Conservation (phyloP, 1,140 invertebrate genomes). For the Anthonomus grandis region DNA sequence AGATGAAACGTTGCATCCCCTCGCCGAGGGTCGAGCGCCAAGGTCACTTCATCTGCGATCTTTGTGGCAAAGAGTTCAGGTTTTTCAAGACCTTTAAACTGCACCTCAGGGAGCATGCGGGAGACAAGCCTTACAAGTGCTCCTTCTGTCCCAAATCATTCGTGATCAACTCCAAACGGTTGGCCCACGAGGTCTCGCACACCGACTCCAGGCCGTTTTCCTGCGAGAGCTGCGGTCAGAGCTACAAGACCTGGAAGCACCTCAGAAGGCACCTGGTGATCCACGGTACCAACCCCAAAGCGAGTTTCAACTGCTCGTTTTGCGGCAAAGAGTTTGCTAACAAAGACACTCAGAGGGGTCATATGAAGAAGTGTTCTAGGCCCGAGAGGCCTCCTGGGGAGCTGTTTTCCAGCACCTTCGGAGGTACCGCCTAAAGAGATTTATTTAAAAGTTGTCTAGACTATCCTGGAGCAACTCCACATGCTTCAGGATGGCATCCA, state of each 20-base stretch:
- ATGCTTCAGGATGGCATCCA: no score
- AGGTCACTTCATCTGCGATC: constrained; percentile 58
- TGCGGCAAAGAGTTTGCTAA: constrained; percentile 52
- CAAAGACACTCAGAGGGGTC: constrained; percentile 47
- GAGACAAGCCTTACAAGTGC: constrained; percentile 51
- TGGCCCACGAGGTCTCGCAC: constrained; percentile 60
- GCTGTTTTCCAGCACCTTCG: no score
- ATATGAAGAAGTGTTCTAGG: constrained; percentile 44
- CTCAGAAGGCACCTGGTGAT: constrained; percentile 60
- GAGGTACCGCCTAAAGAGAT: no score
- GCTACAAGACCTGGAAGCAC: constrained; percentile 56
- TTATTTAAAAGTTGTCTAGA: not conserved
- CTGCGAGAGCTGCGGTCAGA: constrained; percentile 53
- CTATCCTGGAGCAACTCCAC: no score
- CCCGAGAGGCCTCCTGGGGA: no score
- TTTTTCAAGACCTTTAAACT: constrained; percentile 56
- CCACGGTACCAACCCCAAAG: constrained; percentile 60
- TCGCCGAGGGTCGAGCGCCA: constrained; percentile 11
- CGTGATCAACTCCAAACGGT: constrained; percentile 52
- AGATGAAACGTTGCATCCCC: constrained; percentile 32
- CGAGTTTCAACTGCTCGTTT: constrained; percentile 52
- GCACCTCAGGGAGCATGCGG: constrained; percentile 53
- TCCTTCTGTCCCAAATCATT: constrained; percentile 52
- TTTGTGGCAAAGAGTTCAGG: constrained; percentile 62
- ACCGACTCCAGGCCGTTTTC: constrained; percentile 52